Conservation (phyloP, 2,888 invertebrate species). For the Argyresthia goedartella region DNA sequence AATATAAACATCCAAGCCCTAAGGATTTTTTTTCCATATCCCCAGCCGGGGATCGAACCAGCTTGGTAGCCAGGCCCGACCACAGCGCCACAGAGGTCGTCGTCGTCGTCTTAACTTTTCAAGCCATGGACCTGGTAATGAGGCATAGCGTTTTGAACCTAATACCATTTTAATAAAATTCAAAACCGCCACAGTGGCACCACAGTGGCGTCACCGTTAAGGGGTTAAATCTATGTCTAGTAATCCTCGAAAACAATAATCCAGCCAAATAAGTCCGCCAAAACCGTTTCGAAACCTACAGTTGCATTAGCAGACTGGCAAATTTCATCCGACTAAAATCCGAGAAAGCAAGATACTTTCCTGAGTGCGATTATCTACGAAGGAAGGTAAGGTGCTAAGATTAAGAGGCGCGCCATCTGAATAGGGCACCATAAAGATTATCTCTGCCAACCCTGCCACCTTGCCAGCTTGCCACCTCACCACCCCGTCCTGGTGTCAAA, state of each 20-base stretch:
- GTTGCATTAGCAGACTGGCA: neutral
- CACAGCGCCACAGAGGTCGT: no score
- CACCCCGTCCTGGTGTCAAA: conserved; percentile 25
- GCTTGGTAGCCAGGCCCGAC: no score
- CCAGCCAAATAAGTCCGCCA: neutral
- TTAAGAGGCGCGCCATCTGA: conserved; percentile 33
- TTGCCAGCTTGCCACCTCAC: neutral
- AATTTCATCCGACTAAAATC: neutral
- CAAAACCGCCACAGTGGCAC: neutral
- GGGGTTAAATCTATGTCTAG: no score
- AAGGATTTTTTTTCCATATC: no score
- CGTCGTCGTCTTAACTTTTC: no score
- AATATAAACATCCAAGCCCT: no score
- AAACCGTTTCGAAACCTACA: neutral
- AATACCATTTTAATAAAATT: neutral
- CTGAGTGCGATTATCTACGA: conserved; percentile 24
- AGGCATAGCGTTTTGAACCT: neutral
- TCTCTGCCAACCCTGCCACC: conserved; percentile 19
- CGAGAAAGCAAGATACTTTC: conserved; percentile 12
- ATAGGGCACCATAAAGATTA: conserved; percentile 52
- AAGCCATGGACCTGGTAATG: no score
- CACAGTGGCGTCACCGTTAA: neutral
- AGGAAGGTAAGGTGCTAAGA: conserved; percentile 22
- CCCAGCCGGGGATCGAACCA: no score
- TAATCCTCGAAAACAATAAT: no score